A percentile compares a stretch with the other conserved stretches of the same genome.
Evolutionary conservation across 2,113 vertebrate species (phyloP).

Genomic region (Hippopotamus amphibius): DNA sequence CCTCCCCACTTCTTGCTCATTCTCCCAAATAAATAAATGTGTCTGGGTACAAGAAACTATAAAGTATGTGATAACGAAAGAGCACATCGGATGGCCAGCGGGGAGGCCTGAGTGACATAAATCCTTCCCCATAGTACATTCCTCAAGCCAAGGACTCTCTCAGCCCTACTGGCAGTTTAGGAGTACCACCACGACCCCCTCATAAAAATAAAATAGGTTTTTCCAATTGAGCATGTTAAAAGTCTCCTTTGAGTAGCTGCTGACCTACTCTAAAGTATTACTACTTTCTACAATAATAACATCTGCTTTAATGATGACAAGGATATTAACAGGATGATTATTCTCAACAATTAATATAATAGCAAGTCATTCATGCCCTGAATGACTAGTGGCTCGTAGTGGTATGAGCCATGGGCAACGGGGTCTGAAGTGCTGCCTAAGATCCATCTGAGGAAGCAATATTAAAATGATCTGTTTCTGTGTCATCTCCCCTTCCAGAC

Average conservation of each 20-base stretch:
- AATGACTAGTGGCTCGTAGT: neutral
- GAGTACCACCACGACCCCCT: neutral
- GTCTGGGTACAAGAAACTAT: neutral
- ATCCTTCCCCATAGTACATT: constrained; percentile 20
- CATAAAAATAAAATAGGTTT: constrained; percentile 56
- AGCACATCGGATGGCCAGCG: neutral
- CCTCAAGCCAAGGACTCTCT: constrained; percentile 45
- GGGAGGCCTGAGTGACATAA: neutral
- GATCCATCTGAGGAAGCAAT: neutral
- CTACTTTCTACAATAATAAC: constrained; percentile 61
- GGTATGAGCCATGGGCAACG: neutral
- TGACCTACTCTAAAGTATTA: constrained; percentile 60
- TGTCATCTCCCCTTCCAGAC: constrained; percentile 8
- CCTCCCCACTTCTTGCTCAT: neutral
- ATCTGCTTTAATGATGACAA: constrained; percentile 56
- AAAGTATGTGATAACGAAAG: constrained; percentile 54
- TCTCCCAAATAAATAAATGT: constrained; percentile 20
- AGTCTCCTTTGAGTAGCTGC: constrained; percentile 61
- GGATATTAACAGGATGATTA: constrained; percentile 50
- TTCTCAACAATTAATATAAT: constrained; percentile 55
- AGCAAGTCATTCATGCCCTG: constrained; percentile 45
- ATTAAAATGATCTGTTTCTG: constrained; percentile 63
- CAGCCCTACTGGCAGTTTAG: neutral
- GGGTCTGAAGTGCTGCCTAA: neutral
- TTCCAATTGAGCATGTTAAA: constrained; percentile 37